These are phyloP conservation scores for Pelobates cultripes DNA, from an alignment of 2,797 vertebrate species.

Conservation along the genomic window DNA sequence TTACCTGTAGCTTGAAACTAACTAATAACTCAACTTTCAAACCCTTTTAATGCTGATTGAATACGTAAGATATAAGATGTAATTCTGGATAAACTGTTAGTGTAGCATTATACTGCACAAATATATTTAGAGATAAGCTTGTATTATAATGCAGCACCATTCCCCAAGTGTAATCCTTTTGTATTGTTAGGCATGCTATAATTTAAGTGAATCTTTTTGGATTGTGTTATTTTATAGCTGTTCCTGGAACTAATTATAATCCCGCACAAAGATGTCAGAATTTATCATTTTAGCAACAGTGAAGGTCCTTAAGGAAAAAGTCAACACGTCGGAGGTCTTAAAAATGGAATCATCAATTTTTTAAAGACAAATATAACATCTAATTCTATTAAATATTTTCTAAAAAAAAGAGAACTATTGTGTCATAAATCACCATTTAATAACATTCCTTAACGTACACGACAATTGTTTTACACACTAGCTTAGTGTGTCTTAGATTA, in stretches of 20 bases:
- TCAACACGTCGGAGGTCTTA: too few relatives aligned
- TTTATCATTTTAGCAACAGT: neutral
- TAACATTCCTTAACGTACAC: too few relatives aligned
- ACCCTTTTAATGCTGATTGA: neutral
- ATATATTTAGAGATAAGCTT: constrained; percentile 19
- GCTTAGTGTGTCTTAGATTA: too few relatives aligned
- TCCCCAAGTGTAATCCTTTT: constrained; percentile 6
- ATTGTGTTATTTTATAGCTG: constrained; percentile 17
- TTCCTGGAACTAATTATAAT: constrained; percentile 19
- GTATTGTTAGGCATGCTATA: constrained; percentile 13
- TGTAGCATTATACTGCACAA: neutral
- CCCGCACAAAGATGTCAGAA: constrained; percentile 6
- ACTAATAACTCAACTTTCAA: neutral
- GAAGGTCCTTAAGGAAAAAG: neutral
- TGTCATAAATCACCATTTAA: too few relatives aligned
- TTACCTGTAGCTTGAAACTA: neutral
- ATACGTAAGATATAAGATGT: neutral
- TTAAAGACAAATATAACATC: too few relatives aligned
- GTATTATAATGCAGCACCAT: constrained; percentile 25
- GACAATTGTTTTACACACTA: too few relatives aligned
- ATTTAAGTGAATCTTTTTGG: constrained; percentile 25
- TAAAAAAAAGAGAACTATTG: too few relatives aligned
- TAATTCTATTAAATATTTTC: too few relatives aligned
- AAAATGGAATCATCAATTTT: too few relatives aligned
- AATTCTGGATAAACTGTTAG: neutral